Base-by-base conservation (phyloP, 2,888 invertebrate species). In the Vesta saturnalis region DNA sequence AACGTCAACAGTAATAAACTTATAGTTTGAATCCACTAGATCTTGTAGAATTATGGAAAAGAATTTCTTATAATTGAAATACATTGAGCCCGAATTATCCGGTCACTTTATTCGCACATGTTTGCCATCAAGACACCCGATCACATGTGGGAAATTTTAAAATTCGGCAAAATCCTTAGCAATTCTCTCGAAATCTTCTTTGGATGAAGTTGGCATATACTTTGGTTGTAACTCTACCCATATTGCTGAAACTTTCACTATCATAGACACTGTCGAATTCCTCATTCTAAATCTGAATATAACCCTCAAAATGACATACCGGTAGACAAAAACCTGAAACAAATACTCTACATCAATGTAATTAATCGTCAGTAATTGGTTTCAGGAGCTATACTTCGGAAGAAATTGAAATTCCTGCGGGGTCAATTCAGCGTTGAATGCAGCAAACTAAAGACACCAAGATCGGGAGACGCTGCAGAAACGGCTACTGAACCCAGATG, bases 381-480 rank as follows among this genome's bases (percentile, higher is more conserved):
- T 5, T 30, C 30, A 30, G 30, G 30, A 30, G 30, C 6, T 30
- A 30, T 30, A 30, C 30, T 6, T 30, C 10, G 30, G 30, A 30
- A 30, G 30, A 30, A 30, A 30, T 30, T 30, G 58, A 58, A 58
- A 58, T 39, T 35, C 39, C 43, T 43, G 12, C n/a, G 18, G 22
- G 21, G 21, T 18, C n/a, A 58, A 43, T 46, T 59, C 18, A 18
- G 15, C 10, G 10, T 15, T 15, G 47, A 18, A 39, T 54, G 30
- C 30, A 30, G 30, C 30, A 30, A 30, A 30, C 5, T 30, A 30
- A 6, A 30, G 30, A 5, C 30, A 30, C 30, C 30, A 30, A 30
- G 30, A 30, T 30, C 30, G 10, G 10, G 30, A 6, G 30, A 30
- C 30, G 30, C 30, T 30, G 30, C 30, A 30, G 30, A 30, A 30